A percentile compares a stretch with the other conserved stretches of the same genome.
These are phyloP conservation scores for Platysteira castanea DNA, from an alignment of 2,113 vertebrate genomes.

Conservation along the genomic window DNA sequence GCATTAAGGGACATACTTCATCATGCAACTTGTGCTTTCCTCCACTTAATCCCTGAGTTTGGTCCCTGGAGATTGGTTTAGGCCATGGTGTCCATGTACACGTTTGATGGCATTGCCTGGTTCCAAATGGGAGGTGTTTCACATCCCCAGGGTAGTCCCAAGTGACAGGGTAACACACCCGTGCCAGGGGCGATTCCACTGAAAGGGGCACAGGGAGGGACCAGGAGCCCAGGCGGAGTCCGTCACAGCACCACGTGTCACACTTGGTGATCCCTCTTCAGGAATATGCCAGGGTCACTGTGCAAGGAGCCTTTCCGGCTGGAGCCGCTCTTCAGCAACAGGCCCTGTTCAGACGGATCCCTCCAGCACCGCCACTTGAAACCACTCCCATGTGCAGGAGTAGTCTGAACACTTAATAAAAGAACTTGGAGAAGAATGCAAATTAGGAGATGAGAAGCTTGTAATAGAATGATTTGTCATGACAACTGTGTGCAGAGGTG, in stretches of 20 bases:
- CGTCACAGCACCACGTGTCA: accelerated
- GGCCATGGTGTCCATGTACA: neutral
- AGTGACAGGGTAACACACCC: neutral
- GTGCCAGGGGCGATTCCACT: accelerated
- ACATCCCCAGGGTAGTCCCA: neutral
- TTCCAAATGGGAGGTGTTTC: neutral
- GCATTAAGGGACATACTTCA: neutral
- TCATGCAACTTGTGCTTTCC: accelerated
- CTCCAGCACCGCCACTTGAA: neutral
- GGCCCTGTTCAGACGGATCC: neutral
- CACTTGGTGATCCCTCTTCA: neutral
- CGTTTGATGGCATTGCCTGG: accelerated
- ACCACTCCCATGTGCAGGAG: neutral
- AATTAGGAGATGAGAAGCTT: neutral
- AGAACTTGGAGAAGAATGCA: neutral
- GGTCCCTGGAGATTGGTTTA: neutral
- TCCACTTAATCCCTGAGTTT: neutral
- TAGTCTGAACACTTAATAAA: neutral
- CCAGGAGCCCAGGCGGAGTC: neutral
- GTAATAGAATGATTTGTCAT: neutral
- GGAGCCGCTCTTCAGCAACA: neutral
- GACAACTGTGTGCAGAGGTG: neutral
- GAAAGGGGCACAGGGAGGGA: no score
- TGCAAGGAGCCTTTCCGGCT: neutral
- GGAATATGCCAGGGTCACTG: neutral